phyloP scores from a whole-genome alignment of 1,140 invertebrate genomes.

The Doryteuthis pealeii region DNA sequence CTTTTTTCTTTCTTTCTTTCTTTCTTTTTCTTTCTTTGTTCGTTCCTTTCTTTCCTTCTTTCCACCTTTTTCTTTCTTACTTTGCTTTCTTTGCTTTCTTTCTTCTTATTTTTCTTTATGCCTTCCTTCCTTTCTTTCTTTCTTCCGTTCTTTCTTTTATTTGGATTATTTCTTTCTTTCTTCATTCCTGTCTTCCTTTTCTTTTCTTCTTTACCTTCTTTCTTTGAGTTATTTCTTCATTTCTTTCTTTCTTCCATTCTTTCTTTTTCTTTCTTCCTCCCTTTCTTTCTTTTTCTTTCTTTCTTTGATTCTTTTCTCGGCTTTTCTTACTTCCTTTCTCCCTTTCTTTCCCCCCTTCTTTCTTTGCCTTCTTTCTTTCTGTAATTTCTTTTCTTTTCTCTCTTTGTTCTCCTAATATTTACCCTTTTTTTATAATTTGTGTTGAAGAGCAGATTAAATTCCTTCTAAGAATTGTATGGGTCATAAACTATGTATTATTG shows the following conservation, averaged over 20 bases:
- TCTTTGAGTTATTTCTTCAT: not conserved
- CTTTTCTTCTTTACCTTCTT: not conserved
- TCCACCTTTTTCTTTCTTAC: not conserved
- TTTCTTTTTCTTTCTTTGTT: not conserved
- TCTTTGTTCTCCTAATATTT: no score
- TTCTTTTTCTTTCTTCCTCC: not conserved
- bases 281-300: not conserved
- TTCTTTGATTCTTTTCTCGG: not conserved
- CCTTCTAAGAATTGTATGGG: no score
- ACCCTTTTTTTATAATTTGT: no score
- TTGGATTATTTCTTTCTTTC: not conserved
- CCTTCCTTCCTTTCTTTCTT: not conserved
- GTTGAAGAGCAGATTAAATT: no score
- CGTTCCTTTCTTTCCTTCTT: not conserved
- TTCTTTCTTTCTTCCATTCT: not conserved
- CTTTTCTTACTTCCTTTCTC: not conserved
- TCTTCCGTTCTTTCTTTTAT: not conserved
- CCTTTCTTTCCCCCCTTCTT: not conserved
- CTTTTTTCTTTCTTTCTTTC: not conserved
- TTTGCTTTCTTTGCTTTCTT: not conserved
- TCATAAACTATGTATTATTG: no score
- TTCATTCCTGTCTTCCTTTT: not conserved
- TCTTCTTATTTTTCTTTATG: not conserved
- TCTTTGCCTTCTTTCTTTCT: not conserved
- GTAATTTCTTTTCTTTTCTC: not conserved